phyloP scores from a whole-genome alignment of 1,140 invertebrate species.

The Portunus trituberculatus region DNA sequence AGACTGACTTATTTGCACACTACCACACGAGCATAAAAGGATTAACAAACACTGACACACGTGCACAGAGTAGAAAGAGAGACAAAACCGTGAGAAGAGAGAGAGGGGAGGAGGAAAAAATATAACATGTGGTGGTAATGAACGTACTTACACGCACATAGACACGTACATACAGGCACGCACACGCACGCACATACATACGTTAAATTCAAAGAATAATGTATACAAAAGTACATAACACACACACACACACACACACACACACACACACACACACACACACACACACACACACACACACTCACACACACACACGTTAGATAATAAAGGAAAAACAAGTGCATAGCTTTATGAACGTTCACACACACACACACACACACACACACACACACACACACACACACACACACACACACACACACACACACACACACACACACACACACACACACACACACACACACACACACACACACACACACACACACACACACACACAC shows the following conservation, averaged over 20 bases:
- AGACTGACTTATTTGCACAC: not conserved
- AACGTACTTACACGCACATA: not conserved
- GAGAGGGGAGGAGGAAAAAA: not conserved
- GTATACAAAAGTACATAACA: too few species aligned
- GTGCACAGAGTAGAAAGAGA: not conserved
- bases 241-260: not conserved
- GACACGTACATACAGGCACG: not conserved
- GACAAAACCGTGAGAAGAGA: not conserved
- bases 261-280: slow-evolving; percentile 29
- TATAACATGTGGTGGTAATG: too few species aligned
- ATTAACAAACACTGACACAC: not conserved
- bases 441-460: not conserved
- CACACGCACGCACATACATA: not conserved
- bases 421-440: not conserved
- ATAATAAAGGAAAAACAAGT: not conserved
- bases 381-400: not conserved
- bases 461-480: not conserved
- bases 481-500: not conserved
- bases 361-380: slow-evolving; percentile 13
- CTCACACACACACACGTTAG: not conserved
- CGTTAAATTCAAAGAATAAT: not conserved
- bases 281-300: not conserved
- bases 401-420: not conserved
- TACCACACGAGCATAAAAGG: slow-evolving; percentile 9
- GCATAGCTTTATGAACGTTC: not conserved